Evolutionary conservation across 1,140 invertebrate genomes (phyloP).

Genomic region (Penaeus japonicus): DNA sequence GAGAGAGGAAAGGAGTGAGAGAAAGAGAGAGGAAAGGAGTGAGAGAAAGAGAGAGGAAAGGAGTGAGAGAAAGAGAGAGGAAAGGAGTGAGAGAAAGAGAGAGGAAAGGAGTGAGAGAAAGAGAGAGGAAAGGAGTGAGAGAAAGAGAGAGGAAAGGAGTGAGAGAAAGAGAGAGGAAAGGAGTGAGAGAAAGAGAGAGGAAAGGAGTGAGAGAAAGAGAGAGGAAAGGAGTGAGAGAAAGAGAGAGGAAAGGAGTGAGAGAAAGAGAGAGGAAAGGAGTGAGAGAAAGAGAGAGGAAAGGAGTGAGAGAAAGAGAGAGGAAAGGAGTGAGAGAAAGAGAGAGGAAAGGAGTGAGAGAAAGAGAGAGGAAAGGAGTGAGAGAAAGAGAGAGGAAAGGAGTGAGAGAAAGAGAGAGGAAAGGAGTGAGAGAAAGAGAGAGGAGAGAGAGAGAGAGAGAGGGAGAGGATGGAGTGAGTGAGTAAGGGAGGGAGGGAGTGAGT

Average conservation of each 20-base stretch:
- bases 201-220: too few species aligned
- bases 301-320: not conserved
- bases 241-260: not conserved
- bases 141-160: too few species aligned
- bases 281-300: not conserved
- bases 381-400: not conserved
- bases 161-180: too few species aligned
- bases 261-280: not conserved
- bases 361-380: not conserved
- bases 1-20: too few species aligned
- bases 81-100: too few species aligned
- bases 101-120: too few species aligned
- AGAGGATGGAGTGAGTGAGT: not conserved
- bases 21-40: too few species aligned
- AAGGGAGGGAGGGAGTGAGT: not conserved
- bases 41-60: too few species aligned
- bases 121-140: too few species aligned
- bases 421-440: not conserved
- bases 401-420: not conserved
- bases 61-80: too few species aligned
- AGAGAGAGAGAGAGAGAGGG: not conserved
- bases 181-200: too few species aligned
- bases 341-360: not conserved
- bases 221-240: too few species aligned
- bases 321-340: not conserved